Conservation (phyloP, 2,888 invertebrate species). For the Folsomia candida region DNA sequence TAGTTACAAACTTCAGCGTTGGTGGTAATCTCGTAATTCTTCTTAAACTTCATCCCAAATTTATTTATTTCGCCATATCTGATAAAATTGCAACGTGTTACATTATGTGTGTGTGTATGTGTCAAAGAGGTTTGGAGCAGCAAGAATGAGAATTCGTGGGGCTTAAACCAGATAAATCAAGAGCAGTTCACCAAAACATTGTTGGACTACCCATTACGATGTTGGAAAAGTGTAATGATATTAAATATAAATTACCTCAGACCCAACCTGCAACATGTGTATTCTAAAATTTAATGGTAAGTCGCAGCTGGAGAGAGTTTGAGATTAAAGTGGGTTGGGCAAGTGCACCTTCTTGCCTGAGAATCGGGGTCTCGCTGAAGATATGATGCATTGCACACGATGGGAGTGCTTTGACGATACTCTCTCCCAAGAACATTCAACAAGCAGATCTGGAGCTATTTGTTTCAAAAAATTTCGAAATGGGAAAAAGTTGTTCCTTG, state of each 20-base stretch:
- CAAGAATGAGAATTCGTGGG: not conserved
- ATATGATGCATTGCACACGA: not conserved
- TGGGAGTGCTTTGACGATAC: no score
- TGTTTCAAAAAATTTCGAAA: not conserved
- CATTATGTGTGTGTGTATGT: not conserved
- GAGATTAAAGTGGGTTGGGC: conserved; percentile 13
- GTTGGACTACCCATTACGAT: conserved; percentile 5
- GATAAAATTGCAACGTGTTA: not conserved
- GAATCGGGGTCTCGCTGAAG: not conserved
- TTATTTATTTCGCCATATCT: conserved; percentile 4
- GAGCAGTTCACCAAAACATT: conserved; percentile 3
- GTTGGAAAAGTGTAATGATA: conserved; percentile 10
- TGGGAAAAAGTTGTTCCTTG: not conserved
- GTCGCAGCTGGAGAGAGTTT: conserved; percentile 14
- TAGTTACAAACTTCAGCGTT: not conserved
- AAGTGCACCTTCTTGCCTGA: not conserved
- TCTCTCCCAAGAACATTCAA: not conserved
- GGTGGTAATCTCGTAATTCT: conserved; percentile 6
- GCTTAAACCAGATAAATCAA: conserved; percentile 13
- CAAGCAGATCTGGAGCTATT: not conserved
- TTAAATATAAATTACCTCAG: conserved; percentile 18
- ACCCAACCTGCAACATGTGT: conserved; percentile 14
- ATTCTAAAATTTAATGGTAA: conserved; percentile 17
- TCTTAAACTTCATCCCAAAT: not conserved
- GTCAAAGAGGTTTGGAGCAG: not conserved